Evolutionary conservation across 37 sponge, comb jelly and placozoan genomes (phyloP).

Genomic region (Crambe crambe): DNA sequence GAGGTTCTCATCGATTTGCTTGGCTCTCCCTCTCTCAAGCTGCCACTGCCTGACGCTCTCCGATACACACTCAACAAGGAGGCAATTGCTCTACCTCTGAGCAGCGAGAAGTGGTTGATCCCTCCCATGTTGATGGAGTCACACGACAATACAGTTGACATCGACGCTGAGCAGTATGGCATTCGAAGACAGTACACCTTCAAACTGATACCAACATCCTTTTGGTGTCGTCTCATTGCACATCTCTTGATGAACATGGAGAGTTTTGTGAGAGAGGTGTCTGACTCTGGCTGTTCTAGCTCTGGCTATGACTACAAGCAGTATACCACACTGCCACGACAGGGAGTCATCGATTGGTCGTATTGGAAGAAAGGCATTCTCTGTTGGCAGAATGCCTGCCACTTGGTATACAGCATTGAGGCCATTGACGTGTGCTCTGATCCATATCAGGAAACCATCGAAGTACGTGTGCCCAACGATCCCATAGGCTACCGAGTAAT

Average conservation of each 20-base stretch:
- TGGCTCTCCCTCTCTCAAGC: background rate
- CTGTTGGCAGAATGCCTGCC: slow-evolving; percentile 37
- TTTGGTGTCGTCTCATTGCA: slow-evolving; percentile 55
- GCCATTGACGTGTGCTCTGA: background rate
- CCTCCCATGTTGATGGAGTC: slow-evolving; percentile 26
- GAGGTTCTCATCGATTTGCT: slow-evolving; percentile 49
- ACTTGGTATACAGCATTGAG: slow-evolving; percentile 50
- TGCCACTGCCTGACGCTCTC: slow-evolving; percentile 27
- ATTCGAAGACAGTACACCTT: slow-evolving; percentile 45
- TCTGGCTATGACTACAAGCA: background rate
- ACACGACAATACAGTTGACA: background rate
- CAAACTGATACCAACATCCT: slow-evolving; percentile 22
- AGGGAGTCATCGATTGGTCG: slow-evolving; percentile 37
- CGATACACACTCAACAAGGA: slow-evolving; percentile 19
- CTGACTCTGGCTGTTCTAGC: background rate
- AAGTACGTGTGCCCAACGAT: slow-evolving; percentile 56
- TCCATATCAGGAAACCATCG: slow-evolving; percentile 29
- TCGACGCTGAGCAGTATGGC: slow-evolving; percentile 26
- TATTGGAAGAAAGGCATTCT: slow-evolving; percentile 55
- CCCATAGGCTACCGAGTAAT: slow-evolving; percentile 36
- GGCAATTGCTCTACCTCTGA: slow-evolving; percentile 38
- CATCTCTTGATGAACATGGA: slow-evolving; percentile 57
- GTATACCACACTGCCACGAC: background rate
- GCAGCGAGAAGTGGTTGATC: slow-evolving; percentile 38
- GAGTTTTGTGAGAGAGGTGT: background rate